These are phyloP conservation scores for Pagrus major DNA, from an alignment of 2,113 vertebrate species.

Conservation along the genomic window DNA sequence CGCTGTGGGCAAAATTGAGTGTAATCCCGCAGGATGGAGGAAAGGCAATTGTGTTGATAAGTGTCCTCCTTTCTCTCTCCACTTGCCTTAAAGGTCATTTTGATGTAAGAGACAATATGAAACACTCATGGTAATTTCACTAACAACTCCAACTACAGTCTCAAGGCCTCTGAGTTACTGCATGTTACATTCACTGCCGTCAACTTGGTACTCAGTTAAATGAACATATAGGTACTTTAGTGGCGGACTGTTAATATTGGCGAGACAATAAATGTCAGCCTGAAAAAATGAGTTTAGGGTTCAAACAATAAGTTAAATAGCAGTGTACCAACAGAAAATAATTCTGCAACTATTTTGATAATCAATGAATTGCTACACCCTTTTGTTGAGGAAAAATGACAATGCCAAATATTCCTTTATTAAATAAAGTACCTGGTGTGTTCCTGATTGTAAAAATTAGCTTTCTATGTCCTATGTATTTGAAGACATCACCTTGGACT, in stretches of 20 bases:
- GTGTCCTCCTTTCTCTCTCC: not conserved
- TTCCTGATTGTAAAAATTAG: too few species aligned
- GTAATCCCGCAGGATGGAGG: constrained; percentile 28
- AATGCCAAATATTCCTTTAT: too few species aligned
- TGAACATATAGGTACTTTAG: not conserved
- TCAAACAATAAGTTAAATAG: too few species aligned
- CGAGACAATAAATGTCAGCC: not conserved
- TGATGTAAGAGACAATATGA: not conserved
- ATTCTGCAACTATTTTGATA: not conserved
- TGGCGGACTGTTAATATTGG: not conserved
- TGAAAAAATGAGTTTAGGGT: not conserved
- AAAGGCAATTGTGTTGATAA: constrained; percentile 36
- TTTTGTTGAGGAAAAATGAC: too few species aligned
- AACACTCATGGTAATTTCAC: not conserved
- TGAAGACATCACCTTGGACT: too few species aligned
- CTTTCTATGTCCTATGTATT: too few species aligned
- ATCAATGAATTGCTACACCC: too few species aligned
- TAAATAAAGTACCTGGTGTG: too few species aligned
- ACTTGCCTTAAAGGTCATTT: constrained; percentile 26
- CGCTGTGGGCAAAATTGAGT: constrained; percentile 26
- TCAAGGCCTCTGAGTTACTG: constrained; percentile 11
- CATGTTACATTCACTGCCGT: not conserved
- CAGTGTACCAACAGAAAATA: not conserved
- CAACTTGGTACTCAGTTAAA: not conserved
- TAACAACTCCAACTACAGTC: not conserved